A percentile compares a stretch with the other conserved stretches of the same genome.
Evolutionary conservation across 2,888 invertebrate species (phyloP).

Genomic region (Acanthococcus lagerstroemiae): DNA sequence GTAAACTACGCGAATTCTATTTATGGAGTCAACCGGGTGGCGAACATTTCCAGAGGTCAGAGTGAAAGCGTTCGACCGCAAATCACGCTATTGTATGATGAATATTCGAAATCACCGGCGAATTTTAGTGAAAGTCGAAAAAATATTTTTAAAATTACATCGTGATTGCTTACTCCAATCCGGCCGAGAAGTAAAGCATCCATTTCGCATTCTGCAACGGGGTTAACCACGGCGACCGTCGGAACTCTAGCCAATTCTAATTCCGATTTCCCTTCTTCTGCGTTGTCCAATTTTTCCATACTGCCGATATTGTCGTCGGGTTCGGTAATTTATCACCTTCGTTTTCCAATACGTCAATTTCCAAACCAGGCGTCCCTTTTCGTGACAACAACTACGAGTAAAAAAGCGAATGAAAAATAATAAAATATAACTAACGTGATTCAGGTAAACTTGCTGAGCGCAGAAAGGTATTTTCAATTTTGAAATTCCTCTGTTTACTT

Average conservation of each 20-base stretch:
- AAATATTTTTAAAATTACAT: background rate
- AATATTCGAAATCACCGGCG: no score
- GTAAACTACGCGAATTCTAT: no score
- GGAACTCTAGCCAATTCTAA: constrained; percentile 6
- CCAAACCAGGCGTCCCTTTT: background rate
- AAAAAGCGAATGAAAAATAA: background rate
- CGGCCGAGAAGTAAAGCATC: constrained; percentile 65
- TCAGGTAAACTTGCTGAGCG: no score
- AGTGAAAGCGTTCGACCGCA: no score
- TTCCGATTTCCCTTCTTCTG: constrained; percentile 21
- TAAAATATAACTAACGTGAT: background rate
- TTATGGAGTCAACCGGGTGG: no score
- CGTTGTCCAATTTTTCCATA: constrained; percentile 20
- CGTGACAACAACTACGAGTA: background rate
- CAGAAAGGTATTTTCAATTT: no score
- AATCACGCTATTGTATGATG: no score
- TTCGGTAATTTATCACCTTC: constrained; percentile 9
- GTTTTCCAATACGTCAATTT: constrained; percentile 2
- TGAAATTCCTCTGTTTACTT: no score
- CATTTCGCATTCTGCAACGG: constrained; percentile 62
- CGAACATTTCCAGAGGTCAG: no score
- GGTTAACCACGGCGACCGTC: constrained; percentile 41
- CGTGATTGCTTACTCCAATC: constrained; percentile 56
- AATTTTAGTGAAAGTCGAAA: no score
- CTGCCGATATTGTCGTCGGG: background rate